A percentile compares a stretch with the other conserved stretches of the same genome.
Conservation (phyloP, 2,888 invertebrate species). For the Halictus quadricinctus region DNA sequence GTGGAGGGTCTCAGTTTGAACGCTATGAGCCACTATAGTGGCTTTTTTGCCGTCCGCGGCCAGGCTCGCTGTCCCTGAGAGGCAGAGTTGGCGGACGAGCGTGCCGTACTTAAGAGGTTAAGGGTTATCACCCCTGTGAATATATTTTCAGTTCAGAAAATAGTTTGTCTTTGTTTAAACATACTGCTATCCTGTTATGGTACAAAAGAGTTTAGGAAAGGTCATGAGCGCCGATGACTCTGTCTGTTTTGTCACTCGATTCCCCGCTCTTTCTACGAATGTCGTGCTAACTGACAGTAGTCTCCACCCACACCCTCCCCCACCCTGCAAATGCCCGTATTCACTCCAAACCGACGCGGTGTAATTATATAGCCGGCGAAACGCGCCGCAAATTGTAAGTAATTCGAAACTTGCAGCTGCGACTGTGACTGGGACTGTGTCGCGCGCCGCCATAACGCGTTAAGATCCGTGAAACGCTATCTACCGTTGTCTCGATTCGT, state of each 20-base stretch:
- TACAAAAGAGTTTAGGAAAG: background rate
- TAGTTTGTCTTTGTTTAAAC: no score
- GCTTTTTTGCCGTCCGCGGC: no score
- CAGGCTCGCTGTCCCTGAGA: no score
- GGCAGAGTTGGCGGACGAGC: no score
- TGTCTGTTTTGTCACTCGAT: background rate
- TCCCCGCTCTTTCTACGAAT: background rate
- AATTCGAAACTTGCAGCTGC: conserved; percentile 32
- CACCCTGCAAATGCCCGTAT: background rate
- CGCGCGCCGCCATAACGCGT: background rate
- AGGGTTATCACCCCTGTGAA: no score
- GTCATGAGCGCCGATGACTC: background rate
- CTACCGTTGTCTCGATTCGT: conserved; percentile 20
- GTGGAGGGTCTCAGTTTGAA: no score
- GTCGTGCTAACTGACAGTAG: background rate
- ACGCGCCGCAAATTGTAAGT: conserved; percentile 4
- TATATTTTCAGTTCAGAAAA: no score
- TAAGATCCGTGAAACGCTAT: conserved; percentile 45
- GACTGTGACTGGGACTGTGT: conserved; percentile 2
- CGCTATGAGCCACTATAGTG: no score
- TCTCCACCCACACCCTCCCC: background rate
- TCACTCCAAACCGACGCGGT: background rate
- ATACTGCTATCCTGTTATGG: no score
- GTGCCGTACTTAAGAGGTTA: no score
- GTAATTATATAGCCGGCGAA: conserved; percentile 11